Percentiles rank a stretch among this genome's conserved stretches.
Evolutionary conservation across 2,113 vertebrate genomes (phyloP).

Genomic region (Entelurus aequoreus): DNA sequence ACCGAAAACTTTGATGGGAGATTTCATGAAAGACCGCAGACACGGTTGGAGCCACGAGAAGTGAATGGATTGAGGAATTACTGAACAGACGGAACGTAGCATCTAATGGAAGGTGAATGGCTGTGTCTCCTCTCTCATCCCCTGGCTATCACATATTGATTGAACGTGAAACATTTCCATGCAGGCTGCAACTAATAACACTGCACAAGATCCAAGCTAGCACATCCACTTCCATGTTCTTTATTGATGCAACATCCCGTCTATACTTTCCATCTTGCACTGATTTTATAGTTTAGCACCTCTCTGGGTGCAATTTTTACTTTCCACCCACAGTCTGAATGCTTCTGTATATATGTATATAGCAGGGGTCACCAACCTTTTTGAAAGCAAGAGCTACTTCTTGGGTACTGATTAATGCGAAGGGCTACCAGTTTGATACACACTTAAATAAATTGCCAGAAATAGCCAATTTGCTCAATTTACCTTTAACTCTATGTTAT

Average conservation of each 20-base stretch:
- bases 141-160: constrained; percentile 56
- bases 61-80: neutral
- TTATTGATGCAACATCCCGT: neutral
- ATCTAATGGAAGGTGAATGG: constrained; percentile 24
- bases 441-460: no score
- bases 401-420: no score
- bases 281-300: no score
- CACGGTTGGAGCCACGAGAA: neutral
- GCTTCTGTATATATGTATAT: no score
- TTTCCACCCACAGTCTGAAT: no score
- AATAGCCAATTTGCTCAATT: no score
- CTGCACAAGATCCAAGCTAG: neutral
- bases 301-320: no score
- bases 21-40: neutral
- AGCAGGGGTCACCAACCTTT: no score
- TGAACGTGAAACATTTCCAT: constrained; percentile 46
- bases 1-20: neutral
- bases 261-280: no score
- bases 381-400: no score
- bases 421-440: no score
- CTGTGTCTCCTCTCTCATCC: constrained; percentile 36
- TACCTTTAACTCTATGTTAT: no score
- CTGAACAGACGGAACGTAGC: constrained; percentile 2
- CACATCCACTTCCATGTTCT: neutral
- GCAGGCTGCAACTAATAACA: constrained; percentile 45